These are phyloP conservation scores for Anarhynchus alexandrinus DNA, from an alignment of 2,113 vertebrate genomes.

Conservation along the genomic window DNA sequence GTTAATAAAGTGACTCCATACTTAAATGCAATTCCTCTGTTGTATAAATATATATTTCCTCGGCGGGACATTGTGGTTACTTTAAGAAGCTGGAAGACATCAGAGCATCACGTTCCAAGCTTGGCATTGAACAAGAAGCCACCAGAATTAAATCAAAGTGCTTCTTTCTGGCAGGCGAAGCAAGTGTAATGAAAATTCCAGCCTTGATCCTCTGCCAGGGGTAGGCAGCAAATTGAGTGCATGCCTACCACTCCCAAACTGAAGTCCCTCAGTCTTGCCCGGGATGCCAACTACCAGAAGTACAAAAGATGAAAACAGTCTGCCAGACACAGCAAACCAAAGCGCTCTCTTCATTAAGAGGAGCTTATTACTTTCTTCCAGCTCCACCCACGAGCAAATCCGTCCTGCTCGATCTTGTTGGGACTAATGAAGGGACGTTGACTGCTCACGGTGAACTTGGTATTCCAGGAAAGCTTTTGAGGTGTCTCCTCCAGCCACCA, in stretches of 20 bases:
- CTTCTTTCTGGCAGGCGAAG: constrained; percentile 54
- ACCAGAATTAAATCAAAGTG: constrained; percentile 60
- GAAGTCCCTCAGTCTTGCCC: constrained; percentile 1
- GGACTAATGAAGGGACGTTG: neutral
- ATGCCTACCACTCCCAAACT: constrained; percentile 48
- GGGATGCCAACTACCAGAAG: neutral
- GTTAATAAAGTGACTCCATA: neutral
- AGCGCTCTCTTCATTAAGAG: constrained; percentile 2
- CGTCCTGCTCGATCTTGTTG: neutral
- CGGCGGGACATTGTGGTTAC: constrained; percentile 25
- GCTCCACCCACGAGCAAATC: constrained; percentile 16
- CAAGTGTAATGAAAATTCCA: constrained; percentile 58
- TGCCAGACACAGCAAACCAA: constrained; percentile 33
- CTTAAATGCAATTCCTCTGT: neutral
- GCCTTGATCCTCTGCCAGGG: constrained; percentile 50
- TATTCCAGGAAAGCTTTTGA: neutral
- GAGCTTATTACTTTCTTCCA: constrained; percentile 10
- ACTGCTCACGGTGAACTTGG: neutral
- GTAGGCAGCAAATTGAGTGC: constrained; percentile 41
- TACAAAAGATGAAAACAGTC: constrained; percentile 34
- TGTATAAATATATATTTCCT: constrained; percentile 37
- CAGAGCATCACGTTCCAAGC: constrained; percentile 41
- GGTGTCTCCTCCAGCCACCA: neutral
- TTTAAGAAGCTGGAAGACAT: constrained; percentile 59
- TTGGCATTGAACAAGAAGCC: constrained; percentile 61